Base-by-base conservation (phyloP, 2,113 vertebrate genomes). In the Rhinolophus ferrumequinum region DNA sequence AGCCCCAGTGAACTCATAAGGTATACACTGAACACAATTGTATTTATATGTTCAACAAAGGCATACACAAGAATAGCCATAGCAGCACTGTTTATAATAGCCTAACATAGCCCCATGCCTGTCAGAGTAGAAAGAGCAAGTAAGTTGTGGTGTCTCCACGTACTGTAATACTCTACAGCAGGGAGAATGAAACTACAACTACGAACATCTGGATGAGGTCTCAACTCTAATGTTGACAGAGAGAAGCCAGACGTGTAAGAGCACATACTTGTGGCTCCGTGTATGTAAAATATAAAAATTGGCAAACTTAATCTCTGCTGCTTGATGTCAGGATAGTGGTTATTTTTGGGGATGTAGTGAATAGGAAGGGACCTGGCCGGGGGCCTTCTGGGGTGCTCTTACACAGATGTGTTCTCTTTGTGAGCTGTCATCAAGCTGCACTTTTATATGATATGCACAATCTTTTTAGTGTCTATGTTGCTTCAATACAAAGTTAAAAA, bases 401-500 rank as follows among this genome's bases (percentile, higher is more conserved):
- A 54, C 54, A 16, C 5, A 12, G 33, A 18, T 26, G 3, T 38
- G 8, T 60, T 41, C 33, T 92, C 56, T 41, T 8, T 80, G 66
- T 35, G 60, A 66, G 47, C 15, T 33, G 60, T 14, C 62, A 62
- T 62, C 64, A 72, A 73, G 64, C 26, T 64, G 33, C 12, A 47
- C 21, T 73, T 50, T 22, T 8, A 22, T 44, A 69, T 24, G 58
- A 8, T n/a, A 50, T 15, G 16, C 16, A 64, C 18, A 41, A 33
- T 52, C 50, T 24, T 67, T 58, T 69, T 52, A 58, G 21, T 88
- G 30, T 80, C 56, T 88, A 12, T 85, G 85, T 67, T 26, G 18
- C 38, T 86, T 92, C 19, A 85, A 35, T 72, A 72, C 54, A 75
- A 67, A 96, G 76, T 87, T 8, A 56, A 88, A 90, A 85, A 62